Percentiles rank a stretch among this genome's conserved stretches.
phyloP scores from a whole-genome alignment of 1,140 invertebrate species.

The Bombus impatiens region DNA sequence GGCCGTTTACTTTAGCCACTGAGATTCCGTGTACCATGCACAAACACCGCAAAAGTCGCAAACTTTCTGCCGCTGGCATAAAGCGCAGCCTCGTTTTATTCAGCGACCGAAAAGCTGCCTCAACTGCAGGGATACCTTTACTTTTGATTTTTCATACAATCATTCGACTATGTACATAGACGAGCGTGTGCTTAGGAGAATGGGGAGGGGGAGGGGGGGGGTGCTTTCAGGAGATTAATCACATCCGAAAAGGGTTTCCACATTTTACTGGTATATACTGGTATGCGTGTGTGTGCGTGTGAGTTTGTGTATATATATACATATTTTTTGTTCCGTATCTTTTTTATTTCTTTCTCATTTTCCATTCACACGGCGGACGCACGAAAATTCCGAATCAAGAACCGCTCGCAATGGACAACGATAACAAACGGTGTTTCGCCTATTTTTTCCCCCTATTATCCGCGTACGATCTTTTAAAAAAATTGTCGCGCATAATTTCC shows the following conservation, averaged over 20 bases:
- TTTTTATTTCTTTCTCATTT: constrained; percentile 35
- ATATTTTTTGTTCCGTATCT: neutral
- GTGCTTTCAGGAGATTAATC: constrained; percentile 44
- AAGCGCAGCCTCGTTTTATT: neutral
- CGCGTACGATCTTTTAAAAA: neutral
- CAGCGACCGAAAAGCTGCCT: neutral
- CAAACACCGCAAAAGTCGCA: neutral
- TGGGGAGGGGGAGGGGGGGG: neutral
- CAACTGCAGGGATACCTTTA: neutral
- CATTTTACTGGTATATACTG: constrained; percentile 27
- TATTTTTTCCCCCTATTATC: no score
- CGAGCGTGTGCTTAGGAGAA: neutral
- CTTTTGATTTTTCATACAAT: neutral
- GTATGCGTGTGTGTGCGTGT: neutral
- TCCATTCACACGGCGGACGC: constrained; percentile 28
- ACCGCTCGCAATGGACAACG: neutral
- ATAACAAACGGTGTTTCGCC: neutral
- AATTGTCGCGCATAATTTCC: neutral
- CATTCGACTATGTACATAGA: neutral
- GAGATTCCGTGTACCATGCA: neutral
- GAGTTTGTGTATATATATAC: neutral
- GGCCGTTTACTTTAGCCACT: neutral
- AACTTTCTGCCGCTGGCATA: neutral
- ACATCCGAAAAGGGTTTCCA: constrained; percentile 18
- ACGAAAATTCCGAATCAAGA: constrained; percentile 39